A percentile compares a stretch with the other conserved stretches of the same genome.
Evolutionary conservation across 2,113 vertebrate genomes (phyloP).

Genomic region (Hiodon alosoides): DNA sequence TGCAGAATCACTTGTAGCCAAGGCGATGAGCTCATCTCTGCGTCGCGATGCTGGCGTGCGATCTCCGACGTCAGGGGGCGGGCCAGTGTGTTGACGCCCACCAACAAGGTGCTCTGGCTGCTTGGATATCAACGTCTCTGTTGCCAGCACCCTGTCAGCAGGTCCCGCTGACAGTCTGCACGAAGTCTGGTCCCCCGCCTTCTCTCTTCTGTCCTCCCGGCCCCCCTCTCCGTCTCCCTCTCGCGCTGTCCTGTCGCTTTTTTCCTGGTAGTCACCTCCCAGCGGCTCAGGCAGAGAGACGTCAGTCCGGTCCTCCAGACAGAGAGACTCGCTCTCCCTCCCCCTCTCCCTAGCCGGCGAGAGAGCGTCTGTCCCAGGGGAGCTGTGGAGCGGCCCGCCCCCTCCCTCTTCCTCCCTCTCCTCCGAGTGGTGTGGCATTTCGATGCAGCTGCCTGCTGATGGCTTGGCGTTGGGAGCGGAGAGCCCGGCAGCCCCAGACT

Average conservation of each 20-base stretch:
- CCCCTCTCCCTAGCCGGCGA: conserved; percentile 42
- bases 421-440: conserved; percentile 56
- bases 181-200: conserved; percentile 48
- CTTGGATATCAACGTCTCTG: conserved; percentile 40
- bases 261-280: conserved; percentile 46
- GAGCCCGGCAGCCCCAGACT: conserved; percentile 31
- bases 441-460: conserved; percentile 46
- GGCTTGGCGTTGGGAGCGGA: background rate
- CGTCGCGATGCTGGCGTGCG: conserved; percentile 52
- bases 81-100: conserved; percentile 26
- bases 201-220: conserved; percentile 36
- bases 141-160: conserved; percentile 38
- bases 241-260: conserved; percentile 35
- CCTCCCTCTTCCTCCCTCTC: conserved; percentile 39
- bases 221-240: conserved; percentile 28
- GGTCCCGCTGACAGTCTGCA: conserved; percentile 50
- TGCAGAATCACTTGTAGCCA: background rate
- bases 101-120: background rate
- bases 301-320: conserved; percentile 38
- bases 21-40: conserved; percentile 38
- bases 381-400: conserved; percentile 30
- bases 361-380: conserved; percentile 32
- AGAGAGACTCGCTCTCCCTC: conserved; percentile 42
- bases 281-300: conserved; percentile 38
- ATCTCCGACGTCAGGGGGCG: conserved; percentile 56